phyloP scores from a whole-genome alignment of 2,888 invertebrate species.

The Ferdinandea cuprea region DNA sequence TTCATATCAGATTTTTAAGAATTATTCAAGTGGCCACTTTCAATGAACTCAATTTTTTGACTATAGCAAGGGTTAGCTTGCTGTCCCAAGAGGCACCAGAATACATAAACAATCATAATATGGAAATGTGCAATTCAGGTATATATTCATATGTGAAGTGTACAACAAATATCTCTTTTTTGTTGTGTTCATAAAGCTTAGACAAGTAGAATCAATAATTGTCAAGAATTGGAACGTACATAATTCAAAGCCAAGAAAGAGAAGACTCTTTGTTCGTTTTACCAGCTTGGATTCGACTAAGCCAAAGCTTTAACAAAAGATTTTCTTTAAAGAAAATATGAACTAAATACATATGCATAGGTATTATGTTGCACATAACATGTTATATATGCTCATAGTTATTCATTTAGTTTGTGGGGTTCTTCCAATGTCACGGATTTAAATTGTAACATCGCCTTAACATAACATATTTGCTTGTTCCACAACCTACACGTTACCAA shows the following conservation, averaged over 20 bases:
- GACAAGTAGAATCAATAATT: slow-evolving; percentile 63
- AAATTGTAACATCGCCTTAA: slow-evolving; percentile 37
- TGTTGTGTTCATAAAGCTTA: slow-evolving; percentile 1
- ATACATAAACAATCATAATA: slow-evolving; percentile 29
- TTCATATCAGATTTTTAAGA: slow-evolving; percentile 6
- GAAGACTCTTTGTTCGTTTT: slow-evolving; percentile 38
- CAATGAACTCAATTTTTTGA: slow-evolving; percentile 39
- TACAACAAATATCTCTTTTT: slow-evolving; percentile 44
- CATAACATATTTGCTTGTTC: slow-evolving; percentile 8
- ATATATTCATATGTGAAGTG: slow-evolving; percentile 46
- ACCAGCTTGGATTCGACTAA: no score
- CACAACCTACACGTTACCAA: slow-evolving; percentile 34
- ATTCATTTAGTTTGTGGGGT: slow-evolving; percentile 50
- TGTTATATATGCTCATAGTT: slow-evolving; percentile 5
- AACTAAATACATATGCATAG: no score
- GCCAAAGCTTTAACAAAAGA: no score
- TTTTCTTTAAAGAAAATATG: no score
- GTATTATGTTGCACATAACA: no score
- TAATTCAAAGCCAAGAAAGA: slow-evolving; percentile 42
- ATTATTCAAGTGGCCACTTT: slow-evolving; percentile 36
- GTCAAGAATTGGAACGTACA: slow-evolving; percentile 60
- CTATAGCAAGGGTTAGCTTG: slow-evolving; percentile 36
- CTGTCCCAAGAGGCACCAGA: slow-evolving; percentile 30
- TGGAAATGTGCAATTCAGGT: slow-evolving; percentile 36
- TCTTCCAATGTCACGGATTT: slow-evolving; percentile 66